Evolutionary conservation across 2,888 invertebrate species (phyloP).

Genomic region (Lymantria monacha): DNA sequence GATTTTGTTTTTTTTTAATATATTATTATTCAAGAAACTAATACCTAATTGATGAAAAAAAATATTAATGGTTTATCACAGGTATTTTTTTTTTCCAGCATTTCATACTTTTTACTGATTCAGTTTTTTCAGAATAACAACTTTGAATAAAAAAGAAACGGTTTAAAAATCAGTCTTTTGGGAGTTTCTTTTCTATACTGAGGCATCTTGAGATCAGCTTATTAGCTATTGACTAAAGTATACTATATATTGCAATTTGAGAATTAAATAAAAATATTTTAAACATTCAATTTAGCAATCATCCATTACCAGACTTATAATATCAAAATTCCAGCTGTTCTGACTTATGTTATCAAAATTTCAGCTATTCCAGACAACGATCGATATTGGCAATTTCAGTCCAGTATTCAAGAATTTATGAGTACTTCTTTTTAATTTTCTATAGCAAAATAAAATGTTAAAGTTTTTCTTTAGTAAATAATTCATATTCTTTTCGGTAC

Average conservation of each 20-base stretch:
- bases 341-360: too few species aligned
- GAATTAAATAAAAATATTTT: conserved; percentile 2
- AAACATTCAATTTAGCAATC: not conserved
- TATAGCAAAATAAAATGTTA: too few species aligned
- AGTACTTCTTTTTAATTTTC: too few species aligned
- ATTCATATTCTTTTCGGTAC: too few species aligned
- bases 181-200: conserved; percentile 24
- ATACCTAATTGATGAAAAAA: not conserved
- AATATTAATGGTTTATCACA: conserved; percentile 19
- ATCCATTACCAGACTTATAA: not conserved
- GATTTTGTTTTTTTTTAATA: conserved; percentile 14
- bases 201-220: conserved; percentile 40
- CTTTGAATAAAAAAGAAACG: conserved; percentile 33
- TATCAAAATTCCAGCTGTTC: too few species aligned
- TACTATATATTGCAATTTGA: not conserved
- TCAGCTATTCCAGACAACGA: not conserved
- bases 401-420: not conserved
- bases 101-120: conserved; percentile 31
- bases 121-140: conserved; percentile 8
- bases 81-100: conserved; percentile 1
- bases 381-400: not conserved
- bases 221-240: conserved; percentile 14
- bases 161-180: conserved; percentile 44
- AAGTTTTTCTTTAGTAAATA: too few species aligned
- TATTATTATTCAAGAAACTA: not conserved